These are phyloP conservation scores for Sarcoramphus papa DNA, from an alignment of 2,797 vertebrate genomes.

Conservation along the genomic window DNA sequence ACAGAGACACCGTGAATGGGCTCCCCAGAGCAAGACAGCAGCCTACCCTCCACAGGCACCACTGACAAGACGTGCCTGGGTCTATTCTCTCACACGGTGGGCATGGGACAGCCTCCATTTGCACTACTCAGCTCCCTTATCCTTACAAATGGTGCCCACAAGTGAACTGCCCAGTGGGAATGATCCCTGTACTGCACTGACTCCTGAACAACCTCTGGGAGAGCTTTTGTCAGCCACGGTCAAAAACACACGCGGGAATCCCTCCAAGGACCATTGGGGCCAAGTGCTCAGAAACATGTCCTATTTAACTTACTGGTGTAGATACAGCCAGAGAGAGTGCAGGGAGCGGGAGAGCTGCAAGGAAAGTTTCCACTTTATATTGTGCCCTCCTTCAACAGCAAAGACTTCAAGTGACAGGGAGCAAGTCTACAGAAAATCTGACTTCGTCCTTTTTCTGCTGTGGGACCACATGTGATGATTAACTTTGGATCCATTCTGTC, in stretches of 20 bases:
- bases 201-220: not conserved
- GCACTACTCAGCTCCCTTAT: not conserved
- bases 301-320: not conserved
- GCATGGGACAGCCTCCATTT: not conserved
- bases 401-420: not conserved
- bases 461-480: not conserved
- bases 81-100: fast-evolving
- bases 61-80: not conserved
- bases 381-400: not conserved
- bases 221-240: fast-evolving
- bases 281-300: not conserved
- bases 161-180: not conserved
- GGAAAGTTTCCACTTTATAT: not conserved
- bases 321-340: not conserved
- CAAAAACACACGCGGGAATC: not conserved
- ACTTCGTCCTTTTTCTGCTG: not conserved
- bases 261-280: not conserved
- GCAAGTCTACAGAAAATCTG: not conserved
- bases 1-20: fast-evolving
- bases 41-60: not conserved
- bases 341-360: not conserved
- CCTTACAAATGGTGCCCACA: not conserved
- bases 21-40: not conserved
- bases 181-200: not conserved
- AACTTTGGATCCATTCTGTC: not conserved